Evolutionary conservation across 2,797 vertebrate genomes (phyloP).

Genomic region (Micrastur ruficollis): DNA sequence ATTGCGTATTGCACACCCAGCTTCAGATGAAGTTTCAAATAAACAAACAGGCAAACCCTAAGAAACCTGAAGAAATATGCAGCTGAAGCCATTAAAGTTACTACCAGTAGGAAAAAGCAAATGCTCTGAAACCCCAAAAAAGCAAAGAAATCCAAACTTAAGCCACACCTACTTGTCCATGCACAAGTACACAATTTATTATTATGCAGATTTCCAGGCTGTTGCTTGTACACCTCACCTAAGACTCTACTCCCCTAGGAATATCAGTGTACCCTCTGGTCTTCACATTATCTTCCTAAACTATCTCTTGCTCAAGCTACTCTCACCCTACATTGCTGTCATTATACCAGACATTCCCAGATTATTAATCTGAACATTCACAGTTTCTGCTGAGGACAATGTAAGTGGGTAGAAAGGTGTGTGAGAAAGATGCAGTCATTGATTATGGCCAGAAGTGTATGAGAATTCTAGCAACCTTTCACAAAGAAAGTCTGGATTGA

Average conservation of each 20-base stretch:
- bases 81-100: neutral
- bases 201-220: neutral
- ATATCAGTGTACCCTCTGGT: neutral
- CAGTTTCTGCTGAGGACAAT: neutral
- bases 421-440: neutral
- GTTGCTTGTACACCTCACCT: neutral
- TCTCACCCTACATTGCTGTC: neutral
- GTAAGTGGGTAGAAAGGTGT: neutral
- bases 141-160: neutral
- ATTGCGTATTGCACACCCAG: neutral
- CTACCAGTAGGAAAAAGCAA: neutral
- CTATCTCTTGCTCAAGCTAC: neutral
- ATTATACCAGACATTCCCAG: neutral
- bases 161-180: neutral
- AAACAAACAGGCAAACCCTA: neutral
- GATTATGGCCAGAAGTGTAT: neutral
- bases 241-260: neutral
- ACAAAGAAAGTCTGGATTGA: neutral
- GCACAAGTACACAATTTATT: neutral
- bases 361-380: neutral
- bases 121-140: neutral
- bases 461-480: neutral
- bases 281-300: neutral
- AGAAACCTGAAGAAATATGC: neutral
- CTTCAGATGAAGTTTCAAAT: neutral